A percentile compares a stretch with the other conserved stretches of the same genome.
Evolutionary conservation across 2,797 vertebrate genomes (phyloP).

Genomic region (Macropus fuliginosus): DNA sequence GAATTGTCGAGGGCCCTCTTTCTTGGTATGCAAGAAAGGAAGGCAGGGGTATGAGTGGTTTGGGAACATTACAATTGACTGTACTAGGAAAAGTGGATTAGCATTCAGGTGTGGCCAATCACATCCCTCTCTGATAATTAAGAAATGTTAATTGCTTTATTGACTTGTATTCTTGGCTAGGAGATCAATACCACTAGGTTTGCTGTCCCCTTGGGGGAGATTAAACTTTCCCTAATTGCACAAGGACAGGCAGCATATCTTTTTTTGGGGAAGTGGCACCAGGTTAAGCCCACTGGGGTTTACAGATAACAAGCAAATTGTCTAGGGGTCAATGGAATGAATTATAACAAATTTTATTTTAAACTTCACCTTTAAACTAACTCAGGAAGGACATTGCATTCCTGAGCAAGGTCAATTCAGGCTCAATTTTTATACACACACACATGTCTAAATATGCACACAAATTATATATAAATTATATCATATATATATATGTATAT

Average conservation of each 20-base stretch:
- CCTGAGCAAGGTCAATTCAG: background rate
- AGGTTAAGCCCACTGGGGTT: background rate
- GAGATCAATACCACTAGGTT: background rate
- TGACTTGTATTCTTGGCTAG: background rate
- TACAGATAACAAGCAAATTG: background rate
- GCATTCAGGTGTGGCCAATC: background rate
- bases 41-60: background rate
- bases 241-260: background rate
- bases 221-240: background rate
- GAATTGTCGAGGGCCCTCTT: no score
- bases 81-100: background rate
- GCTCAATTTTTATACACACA: no score
- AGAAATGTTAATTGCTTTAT: background rate
- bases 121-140: background rate
- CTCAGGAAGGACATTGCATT: background rate
- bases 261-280: background rate
- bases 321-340: background rate
- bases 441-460: no score
- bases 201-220: background rate
- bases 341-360: background rate
- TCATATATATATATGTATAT: no score
- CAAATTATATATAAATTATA: no score
- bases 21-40: background rate
- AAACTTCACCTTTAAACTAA: no score
- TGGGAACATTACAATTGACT: background rate